Percentiles rank a stretch among this genome's conserved stretches.
Conservation (phyloP, 2,797 vertebrate species). For the Apogon talboti region DNA sequence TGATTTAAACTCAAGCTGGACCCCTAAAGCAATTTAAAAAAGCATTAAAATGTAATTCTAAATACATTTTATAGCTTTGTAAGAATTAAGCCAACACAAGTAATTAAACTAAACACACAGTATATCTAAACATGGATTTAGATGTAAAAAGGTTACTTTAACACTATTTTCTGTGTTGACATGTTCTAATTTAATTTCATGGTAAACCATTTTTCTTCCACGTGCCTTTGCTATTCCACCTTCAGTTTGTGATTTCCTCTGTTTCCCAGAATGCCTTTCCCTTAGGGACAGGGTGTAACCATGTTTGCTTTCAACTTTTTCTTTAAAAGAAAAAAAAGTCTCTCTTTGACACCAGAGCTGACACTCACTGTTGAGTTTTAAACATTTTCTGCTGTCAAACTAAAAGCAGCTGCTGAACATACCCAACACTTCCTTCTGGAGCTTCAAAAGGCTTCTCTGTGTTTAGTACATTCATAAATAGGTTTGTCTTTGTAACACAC, state of each 20-base stretch:
- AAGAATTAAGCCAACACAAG: background rate
- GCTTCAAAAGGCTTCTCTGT: background rate
- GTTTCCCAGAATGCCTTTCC: slow-evolving; percentile 44
- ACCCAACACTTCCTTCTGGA: slow-evolving; percentile 16
- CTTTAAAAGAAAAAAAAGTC: slow-evolving; percentile 1
- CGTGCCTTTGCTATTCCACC: slow-evolving; percentile 1
- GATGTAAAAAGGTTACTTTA: no score
- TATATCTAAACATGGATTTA: no score
- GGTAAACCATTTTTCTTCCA: slow-evolving; percentile 3
- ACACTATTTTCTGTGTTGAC: background rate
- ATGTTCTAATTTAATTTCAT: background rate
- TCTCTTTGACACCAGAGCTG: slow-evolving; percentile 27
- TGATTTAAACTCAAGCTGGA: background rate
- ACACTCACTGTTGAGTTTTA: slow-evolving; percentile 6
- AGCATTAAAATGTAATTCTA: background rate
- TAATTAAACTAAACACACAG: background rate
- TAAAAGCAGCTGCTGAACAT: slow-evolving; percentile 36
- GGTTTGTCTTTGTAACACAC: no score
- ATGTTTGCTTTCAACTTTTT: slow-evolving; percentile 30
- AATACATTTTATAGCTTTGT: background rate
- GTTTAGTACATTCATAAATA: background rate
- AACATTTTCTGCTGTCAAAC: slow-evolving; percentile 34
- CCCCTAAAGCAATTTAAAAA: background rate
- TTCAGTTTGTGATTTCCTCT: slow-evolving; percentile 25
- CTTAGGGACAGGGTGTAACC: slow-evolving; percentile 8